Evolutionary conservation across 2,888 invertebrate genomes (phyloP), one percentile per base, ranked within the genome.

Genomic region (Alloscopus bannaensis): DNA sequence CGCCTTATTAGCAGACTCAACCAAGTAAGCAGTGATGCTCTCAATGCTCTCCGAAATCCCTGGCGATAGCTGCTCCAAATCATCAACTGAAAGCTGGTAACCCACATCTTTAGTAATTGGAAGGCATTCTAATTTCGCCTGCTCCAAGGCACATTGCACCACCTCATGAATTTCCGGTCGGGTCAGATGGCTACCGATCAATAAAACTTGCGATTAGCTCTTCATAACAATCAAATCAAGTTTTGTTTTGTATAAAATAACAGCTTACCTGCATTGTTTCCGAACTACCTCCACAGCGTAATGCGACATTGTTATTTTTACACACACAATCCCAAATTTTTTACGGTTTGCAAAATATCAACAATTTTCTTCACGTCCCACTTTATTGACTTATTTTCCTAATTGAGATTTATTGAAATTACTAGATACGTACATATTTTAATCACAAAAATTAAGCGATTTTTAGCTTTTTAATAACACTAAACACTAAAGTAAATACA

Each of bases 231-330:
- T 24, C 4, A 6, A 36, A 52, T 36, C 31, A 59, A 40, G 31
- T 20, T 20, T 18, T 40, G 40, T 6, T 2, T 20, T 62, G 55
- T 36, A 3, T 2, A 36, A 18, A 29, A 57, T 57, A 0, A 22
- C 3, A 13, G 59, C 13, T 22, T 81, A 84, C 84, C 84, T 83
- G 52, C 64, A 57, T 4, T 62, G 60, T 31, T 83, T 81, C 26
- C 83, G 77, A 18, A 81, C 84, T 13, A 83, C 80, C 62, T 84
- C 84, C 1, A 83, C 83, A 28, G 40, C 50, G 20, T 52, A 72
- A 24, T 52, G 64, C 36, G 13, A 50, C 62, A 47, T 59, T 36
- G 13, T 55, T 50, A n/a, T n/a, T n/a, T n/a, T n/a, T n/a, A n/a
- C n/a, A n/a, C n/a, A n/a, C n/a, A n/a, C n/a, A n/a, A n/a, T n/a